phyloP scores from a whole-genome alignment of 2,797 vertebrate species.

The Propithecus perrieri region DNA sequence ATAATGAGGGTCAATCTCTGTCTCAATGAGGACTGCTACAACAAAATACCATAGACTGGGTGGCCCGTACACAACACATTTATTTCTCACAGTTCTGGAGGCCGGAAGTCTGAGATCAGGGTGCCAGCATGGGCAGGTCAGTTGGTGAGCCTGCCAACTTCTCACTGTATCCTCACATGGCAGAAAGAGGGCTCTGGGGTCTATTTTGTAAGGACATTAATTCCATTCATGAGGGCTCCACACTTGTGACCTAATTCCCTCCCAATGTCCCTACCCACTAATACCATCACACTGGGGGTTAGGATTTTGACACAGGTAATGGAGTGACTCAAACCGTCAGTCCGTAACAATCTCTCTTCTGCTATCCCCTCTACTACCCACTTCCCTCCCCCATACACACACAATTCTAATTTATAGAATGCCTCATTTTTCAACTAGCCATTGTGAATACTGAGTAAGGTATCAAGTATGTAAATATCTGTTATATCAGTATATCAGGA shows the following conservation, averaged over 20 bases:
- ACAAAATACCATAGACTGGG: neutral
- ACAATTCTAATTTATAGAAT: neutral
- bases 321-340: neutral
- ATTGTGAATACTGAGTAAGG: neutral
- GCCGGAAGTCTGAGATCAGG: neutral
- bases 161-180: neutral
- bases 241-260: neutral
- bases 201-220: neutral
- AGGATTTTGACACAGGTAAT: neutral
- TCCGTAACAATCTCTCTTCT: neutral
- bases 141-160: neutral
- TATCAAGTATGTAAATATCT: neutral
- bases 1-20: neutral
- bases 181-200: neutral
- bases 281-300: neutral
- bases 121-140: neutral
- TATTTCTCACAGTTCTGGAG: neutral
- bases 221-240: neutral
- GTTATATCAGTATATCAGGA: neutral
- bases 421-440: neutral
- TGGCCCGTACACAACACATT: neutral
- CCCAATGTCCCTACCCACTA: neutral
- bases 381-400: neutral
- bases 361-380: accelerated
- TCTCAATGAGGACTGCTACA: neutral